Conservation (phyloP, 2,797 vertebrate genomes). For the Diplodus puntazzo region DNA sequence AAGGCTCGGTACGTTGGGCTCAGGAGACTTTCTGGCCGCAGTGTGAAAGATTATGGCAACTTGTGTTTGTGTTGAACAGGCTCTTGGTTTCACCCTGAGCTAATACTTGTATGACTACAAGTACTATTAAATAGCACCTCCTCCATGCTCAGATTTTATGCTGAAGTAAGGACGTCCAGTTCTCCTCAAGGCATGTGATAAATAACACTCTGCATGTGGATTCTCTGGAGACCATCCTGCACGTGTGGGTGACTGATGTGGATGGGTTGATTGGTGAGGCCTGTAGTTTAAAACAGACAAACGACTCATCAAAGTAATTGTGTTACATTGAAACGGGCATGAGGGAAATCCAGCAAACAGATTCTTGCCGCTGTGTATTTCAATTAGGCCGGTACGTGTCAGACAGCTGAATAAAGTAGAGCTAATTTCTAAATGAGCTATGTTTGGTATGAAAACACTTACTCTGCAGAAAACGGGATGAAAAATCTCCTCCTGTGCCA, state of each 20-base stretch:
- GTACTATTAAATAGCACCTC: slow-evolving; percentile 28
- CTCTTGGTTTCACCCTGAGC: slow-evolving; percentile 32
- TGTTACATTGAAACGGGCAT: slow-evolving; percentile 35
- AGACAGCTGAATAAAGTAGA: slow-evolving; percentile 71
- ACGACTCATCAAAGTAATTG: slow-evolving; percentile 57
- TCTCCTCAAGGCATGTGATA: slow-evolving; percentile 46
- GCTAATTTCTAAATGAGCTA: slow-evolving; percentile 87
- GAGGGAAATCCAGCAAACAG: slow-evolving; percentile 47
- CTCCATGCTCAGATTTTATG: slow-evolving; percentile 41
- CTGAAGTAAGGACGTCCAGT: slow-evolving; percentile 37
- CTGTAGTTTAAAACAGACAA: slow-evolving; percentile 64
- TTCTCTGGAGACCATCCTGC: slow-evolving; percentile 47
- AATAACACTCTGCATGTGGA: slow-evolving; percentile 44
- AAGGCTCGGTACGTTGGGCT: slow-evolving; percentile 31
- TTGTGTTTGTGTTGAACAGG: slow-evolving; percentile 37
- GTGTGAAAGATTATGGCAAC: slow-evolving; percentile 53
- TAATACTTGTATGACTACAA: slow-evolving; percentile 7
- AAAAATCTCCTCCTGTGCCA: slow-evolving; percentile 86
- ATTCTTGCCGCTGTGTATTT: slow-evolving; percentile 40
- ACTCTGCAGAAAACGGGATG: slow-evolving; percentile 89
- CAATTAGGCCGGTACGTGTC: slow-evolving; percentile 50
- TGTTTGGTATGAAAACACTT: slow-evolving; percentile 87
- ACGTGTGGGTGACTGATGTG: slow-evolving; percentile 56
- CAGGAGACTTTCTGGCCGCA: slow-evolving; percentile 49
- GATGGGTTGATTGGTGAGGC: slow-evolving; percentile 44